phyloP scores from a whole-genome alignment of 2,797 vertebrate genomes.

The Melanotaenia nigrans region DNA sequence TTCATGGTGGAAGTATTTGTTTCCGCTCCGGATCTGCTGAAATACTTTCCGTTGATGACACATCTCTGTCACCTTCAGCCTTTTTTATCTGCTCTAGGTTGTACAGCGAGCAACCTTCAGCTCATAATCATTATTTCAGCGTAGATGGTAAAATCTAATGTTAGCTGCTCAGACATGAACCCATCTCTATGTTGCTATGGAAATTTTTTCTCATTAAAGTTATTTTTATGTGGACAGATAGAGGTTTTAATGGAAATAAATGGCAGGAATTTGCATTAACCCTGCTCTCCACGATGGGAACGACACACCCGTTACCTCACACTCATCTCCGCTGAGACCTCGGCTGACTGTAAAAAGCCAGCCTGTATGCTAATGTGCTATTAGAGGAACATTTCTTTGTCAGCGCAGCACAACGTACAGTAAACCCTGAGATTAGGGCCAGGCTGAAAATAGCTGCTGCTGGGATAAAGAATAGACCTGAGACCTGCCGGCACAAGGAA shows the following conservation, averaged over 20 bases:
- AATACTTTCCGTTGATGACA: no score
- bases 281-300: constrained; percentile 1
- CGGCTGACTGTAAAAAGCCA: constrained; percentile 15
- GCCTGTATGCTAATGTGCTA: constrained; percentile 37
- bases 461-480: constrained; percentile 29
- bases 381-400: constrained; percentile 42
- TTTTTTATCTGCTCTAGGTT: no score
- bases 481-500: not conserved
- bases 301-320: constrained; percentile 18
- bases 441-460: constrained; percentile 42
- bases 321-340: constrained; percentile 20
- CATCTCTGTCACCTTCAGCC: no score
- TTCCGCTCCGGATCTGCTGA: no score
- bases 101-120: no score
- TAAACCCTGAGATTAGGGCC: constrained; percentile 55
- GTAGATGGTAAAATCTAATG: not conserved
- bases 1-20: not conserved
- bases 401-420: constrained; percentile 15
- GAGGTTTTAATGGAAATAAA: constrained; percentile 37
- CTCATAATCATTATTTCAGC: not conserved
- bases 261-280: constrained; percentile 29
- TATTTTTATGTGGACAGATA: constrained; percentile 14
- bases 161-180: constrained; percentile 3
- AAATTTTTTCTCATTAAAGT: constrained; percentile 28
- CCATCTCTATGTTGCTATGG: constrained; percentile 3